These are phyloP conservation scores for Petroica traversi DNA, from an alignment of 2,113 vertebrate species.

Conservation along the genomic window DNA sequence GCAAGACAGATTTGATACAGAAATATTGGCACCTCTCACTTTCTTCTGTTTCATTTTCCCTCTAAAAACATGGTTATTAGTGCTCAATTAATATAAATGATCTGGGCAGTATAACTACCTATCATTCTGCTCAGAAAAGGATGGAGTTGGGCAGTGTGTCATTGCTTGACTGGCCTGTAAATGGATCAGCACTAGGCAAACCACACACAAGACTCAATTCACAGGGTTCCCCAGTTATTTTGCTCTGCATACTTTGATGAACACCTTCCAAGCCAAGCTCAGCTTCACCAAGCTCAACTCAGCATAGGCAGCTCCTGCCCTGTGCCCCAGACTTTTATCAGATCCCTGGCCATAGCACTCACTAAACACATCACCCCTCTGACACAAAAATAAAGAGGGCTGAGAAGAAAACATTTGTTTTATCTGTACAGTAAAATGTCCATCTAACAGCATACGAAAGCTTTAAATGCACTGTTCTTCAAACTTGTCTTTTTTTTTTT, in stretches of 20 bases:
- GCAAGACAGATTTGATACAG: neutral
- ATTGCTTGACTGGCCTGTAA: neutral
- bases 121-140: neutral
- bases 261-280: neutral
- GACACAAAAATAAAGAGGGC: neutral
- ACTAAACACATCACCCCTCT: neutral
- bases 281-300: neutral
- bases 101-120: neutral
- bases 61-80: neutral
- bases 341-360: neutral
- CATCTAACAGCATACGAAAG: neutral
- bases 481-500: neutral
- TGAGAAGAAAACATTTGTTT: neutral
- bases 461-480: neutral
- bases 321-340: neutral
- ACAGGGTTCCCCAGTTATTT: neutral
- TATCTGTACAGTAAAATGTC: neutral
- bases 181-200: fast-evolving
- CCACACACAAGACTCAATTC: neutral
- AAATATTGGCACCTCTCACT: neutral
- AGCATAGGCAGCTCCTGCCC: neutral
- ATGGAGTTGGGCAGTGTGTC: neutral
- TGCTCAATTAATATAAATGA: neutral
- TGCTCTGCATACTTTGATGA: neutral
- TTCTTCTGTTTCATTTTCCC: neutral